Conservation (phyloP, 2,888 invertebrate species). For the Gerosis bhagava region DNA sequence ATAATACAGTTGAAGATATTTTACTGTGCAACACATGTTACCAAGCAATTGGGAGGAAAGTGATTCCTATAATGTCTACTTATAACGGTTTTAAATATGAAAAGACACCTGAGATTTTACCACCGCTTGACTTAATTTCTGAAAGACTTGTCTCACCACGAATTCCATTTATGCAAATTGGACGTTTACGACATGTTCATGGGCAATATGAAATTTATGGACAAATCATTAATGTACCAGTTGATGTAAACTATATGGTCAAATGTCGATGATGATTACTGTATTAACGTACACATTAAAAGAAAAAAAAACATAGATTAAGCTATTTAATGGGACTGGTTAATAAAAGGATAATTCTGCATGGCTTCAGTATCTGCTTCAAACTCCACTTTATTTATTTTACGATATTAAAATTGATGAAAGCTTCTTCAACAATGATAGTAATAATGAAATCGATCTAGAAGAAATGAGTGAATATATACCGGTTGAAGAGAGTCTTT, state of each 20-base stretch:
- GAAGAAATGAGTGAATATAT: constrained; percentile 35
- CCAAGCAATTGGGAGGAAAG: no score
- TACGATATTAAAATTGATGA: constrained; percentile 36
- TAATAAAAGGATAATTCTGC: not conserved
- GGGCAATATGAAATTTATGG: constrained; percentile 27
- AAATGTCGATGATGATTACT: no score
- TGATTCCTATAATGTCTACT: constrained; percentile 28
- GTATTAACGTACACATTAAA: no score
- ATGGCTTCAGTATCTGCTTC: not conserved
- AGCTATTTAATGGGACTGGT: constrained; percentile 13
- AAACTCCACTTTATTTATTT: constrained; percentile 28
- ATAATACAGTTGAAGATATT: no score
- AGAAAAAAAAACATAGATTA: no score
- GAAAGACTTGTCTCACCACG: constrained; percentile 32
- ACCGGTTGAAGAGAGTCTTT: constrained; percentile 35
- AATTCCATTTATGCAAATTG: constrained; percentile 22
- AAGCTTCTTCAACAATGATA: not conserved
- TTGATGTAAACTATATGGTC: no score
- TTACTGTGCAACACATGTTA: no score
- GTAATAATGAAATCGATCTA: no score
- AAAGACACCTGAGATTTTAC: constrained; percentile 23
- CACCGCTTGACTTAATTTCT: constrained; percentile 27
- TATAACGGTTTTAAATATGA: constrained; percentile 33
- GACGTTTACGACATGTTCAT: constrained; percentile 27
- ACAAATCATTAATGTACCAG: constrained; percentile 30